A percentile compares a stretch with the other conserved stretches of the same genome.
Conservation (phyloP, 1,140 invertebrate species). For the Cotesia typhae region DNA sequence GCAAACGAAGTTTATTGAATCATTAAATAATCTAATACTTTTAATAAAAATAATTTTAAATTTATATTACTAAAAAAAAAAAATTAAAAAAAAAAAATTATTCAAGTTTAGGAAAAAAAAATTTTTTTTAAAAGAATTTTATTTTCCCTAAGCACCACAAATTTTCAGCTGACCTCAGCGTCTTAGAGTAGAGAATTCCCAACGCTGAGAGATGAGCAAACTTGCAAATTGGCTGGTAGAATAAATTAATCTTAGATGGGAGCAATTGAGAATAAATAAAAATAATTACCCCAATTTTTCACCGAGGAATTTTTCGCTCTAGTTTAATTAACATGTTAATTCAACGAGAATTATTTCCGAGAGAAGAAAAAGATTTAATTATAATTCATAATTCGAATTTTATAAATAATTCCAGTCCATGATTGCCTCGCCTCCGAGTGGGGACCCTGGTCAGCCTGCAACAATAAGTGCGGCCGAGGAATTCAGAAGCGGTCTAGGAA, state of each 20-base stretch:
- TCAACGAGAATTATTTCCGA: neutral
- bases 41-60: no score
- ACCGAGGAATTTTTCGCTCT: neutral
- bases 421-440: constrained; percentile 84
- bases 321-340: no score
- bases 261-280: neutral
- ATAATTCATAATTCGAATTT: neutral
- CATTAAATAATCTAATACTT: no score
- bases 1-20: no score
- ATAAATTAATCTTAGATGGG: neutral
- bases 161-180: constrained; percentile 20
- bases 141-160: neutral
- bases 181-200: constrained; percentile 25
- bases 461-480: constrained; percentile 79
- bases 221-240: constrained; percentile 30
- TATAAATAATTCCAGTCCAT: constrained; percentile 68
- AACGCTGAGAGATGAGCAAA: constrained; percentile 28
- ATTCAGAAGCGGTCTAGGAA: constrained; percentile 76
- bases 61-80: no score
- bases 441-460: constrained; percentile 82
- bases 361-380: neutral
- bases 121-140: no score
- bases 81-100: no score
- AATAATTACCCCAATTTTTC: neutral
- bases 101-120: no score